Evolutionary conservation across 1,140 invertebrate genomes (phyloP), one percentile per base, ranked within the genome.

Genomic region (Galendromus occidentalis): DNA sequence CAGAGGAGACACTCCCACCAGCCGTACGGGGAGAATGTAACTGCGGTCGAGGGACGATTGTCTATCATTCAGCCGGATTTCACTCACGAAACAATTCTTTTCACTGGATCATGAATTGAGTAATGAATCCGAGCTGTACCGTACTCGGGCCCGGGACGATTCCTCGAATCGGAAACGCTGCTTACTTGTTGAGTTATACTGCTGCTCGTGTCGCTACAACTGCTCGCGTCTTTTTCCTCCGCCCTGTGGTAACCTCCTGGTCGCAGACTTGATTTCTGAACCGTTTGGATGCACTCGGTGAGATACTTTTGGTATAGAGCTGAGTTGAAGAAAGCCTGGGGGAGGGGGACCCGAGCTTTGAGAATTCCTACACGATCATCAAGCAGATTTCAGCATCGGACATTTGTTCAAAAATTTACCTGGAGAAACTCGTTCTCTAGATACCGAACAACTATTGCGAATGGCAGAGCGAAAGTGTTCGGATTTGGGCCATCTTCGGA

Each of bases 261-360:
- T 4, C 33, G 33, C 25, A 29, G 51, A 25, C 51, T 59, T 1
- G 51, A 25, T 33, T 33, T 25, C 25, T 59, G 51, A 17, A 59
- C 51, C 20, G 51, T 59, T 33, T 59, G 51, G 25, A 59, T 59
- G 9, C 51, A 59, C 22, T 59, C 51, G 17, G 51, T 59, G 17
- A 59, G 51, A 59, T 29, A 59, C 51, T 59, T 59, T 22, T 59
- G 51, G 33, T 59, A 59, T 2, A 59, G 20, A 25, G 51, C 14
- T 33, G 51, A 59, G 51, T 59, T 59, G 51, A 59, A 59, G 51
- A 59, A 59, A 59, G 51, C 51, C 51, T 59, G 22, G 25, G 9
- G 25, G 25, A n/a, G 5, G 7, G n/a, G n/a, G n/a, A n/a, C n/a
- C n/a, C n/a, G n/a, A n/a, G n/a, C n/a, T n/a, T n/a, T n/a, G n/a